Conservation (phyloP, 2,888 invertebrate species). For the Acleris holmiana region DNA sequence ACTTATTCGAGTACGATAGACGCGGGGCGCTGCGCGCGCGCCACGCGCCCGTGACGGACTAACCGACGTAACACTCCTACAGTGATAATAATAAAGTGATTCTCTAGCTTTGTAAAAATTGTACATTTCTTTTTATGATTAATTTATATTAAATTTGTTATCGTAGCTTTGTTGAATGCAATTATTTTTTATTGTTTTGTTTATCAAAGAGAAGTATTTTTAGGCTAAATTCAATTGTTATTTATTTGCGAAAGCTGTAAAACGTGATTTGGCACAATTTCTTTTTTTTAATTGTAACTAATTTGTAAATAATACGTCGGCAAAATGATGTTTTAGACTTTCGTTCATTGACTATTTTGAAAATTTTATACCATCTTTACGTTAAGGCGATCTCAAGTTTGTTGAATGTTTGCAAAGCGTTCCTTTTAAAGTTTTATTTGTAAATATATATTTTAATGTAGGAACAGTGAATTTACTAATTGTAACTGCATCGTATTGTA, state of each 20-base stretch:
- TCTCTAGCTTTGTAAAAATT: conserved; percentile 80
- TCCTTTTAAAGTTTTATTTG: conserved; percentile 85
- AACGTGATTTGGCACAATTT: conserved; percentile 76
- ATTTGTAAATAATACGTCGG: conserved; percentile 75
- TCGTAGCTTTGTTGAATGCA: conserved; percentile 84
- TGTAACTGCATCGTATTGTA: conserved; percentile 69
- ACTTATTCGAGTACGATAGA: conserved; percentile 2
- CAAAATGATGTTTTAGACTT: conserved; percentile 71
- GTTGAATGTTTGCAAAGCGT: conserved; percentile 84
- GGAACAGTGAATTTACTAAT: conserved; percentile 81
- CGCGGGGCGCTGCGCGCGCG: conserved; percentile 4
- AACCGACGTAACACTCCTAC: conserved; percentile 58
- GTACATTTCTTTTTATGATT: conserved; percentile 81
- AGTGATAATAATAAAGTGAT: conserved; percentile 79
- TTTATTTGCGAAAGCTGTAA: conserved; percentile 81
- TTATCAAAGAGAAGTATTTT: conserved; percentile 81
- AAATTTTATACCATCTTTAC: conserved; percentile 82
- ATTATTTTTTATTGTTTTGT: conserved; percentile 85
- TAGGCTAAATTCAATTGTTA: conserved; percentile 84
- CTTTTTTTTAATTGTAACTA: conserved; percentile 62
- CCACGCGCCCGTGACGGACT: conserved; percentile 10
- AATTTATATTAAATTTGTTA: conserved; percentile 85
- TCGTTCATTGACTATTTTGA: conserved; percentile 75
- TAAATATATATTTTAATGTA: conserved; percentile 80
- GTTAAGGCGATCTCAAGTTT: conserved; percentile 84